Evolutionary conservation across 1,140 invertebrate genomes (phyloP).

Genomic region (Stratiolaelaps scimitus): DNA sequence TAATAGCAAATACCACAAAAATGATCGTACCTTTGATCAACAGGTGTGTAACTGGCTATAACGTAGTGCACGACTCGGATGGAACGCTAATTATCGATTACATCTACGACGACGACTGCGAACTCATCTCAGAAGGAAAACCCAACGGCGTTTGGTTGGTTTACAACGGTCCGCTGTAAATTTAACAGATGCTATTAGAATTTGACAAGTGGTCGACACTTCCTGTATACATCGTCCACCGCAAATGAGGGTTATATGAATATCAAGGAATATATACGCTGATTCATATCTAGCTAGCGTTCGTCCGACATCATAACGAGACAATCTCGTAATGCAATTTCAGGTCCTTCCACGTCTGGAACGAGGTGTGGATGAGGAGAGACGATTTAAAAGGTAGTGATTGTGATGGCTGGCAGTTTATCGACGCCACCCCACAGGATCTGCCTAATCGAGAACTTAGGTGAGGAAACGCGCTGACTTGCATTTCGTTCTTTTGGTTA

Average conservation of each 20-base stretch:
- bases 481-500: too few relatives aligned
- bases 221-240: too few relatives aligned
- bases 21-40: conserved; percentile 58
- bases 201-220: too few relatives aligned
- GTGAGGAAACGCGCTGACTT: too few relatives aligned
- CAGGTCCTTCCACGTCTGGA: conserved; percentile 88
- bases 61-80: conserved; percentile 62
- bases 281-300: too few relatives aligned
- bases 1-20: conserved; percentile 40
- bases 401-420: too few relatives aligned
- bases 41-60: conserved; percentile 55
- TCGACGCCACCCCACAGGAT: conserved; percentile 33
- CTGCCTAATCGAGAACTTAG: conserved; percentile 34
- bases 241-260: too few relatives aligned
- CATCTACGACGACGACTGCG: conserved; percentile 51
- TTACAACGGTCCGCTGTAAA: too few relatives aligned
- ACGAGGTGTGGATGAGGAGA: conserved; percentile 81
- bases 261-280: too few relatives aligned
- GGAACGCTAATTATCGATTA: conserved; percentile 57
- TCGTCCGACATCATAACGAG: too few relatives aligned
- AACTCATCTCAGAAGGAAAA: conserved; percentile 37
- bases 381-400: conserved; percentile 53
- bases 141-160: conserved; percentile 13
- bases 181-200: too few relatives aligned
- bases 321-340: neutral